Conservation (phyloP, 1,140 invertebrate species). For the Eumeta japonica region DNA sequence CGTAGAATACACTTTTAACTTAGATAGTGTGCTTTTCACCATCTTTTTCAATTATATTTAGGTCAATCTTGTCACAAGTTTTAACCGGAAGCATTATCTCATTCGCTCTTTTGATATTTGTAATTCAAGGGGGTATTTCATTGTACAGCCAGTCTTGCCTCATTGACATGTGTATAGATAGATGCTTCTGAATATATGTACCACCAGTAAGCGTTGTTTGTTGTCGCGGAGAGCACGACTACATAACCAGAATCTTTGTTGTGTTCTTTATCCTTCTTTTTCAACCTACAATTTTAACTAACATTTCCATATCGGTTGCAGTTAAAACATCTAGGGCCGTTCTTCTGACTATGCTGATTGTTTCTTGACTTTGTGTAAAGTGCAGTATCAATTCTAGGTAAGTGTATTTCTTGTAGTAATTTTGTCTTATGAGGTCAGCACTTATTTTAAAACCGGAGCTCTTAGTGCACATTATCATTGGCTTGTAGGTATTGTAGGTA, state of each 20-base stretch:
- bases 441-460: background rate
- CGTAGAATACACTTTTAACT: background rate
- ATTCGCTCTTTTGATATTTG: background rate
- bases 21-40: background rate
- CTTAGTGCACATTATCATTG: too few relatives aligned
- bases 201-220: too few relatives aligned
- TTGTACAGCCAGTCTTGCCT: conserved; percentile 1
- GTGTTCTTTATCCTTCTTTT: background rate
- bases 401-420: too few relatives aligned
- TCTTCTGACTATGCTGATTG: background rate
- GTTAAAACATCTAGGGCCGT: conserved; percentile 1
- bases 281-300: background rate
- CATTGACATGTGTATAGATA: background rate
- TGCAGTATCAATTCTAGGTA: too few relatives aligned
- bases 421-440: too few relatives aligned
- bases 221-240: too few relatives aligned
- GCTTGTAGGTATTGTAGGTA: too few relatives aligned
- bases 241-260: too few relatives aligned
- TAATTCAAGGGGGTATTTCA: background rate
- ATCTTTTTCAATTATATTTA: background rate
- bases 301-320: conserved; percentile 1
- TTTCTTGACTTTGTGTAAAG: background rate
- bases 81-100: background rate
- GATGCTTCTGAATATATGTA: background rate
- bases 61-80: too few relatives aligned